Evolutionary conservation across 2,888 invertebrate species (phyloP), one percentile per base, ranked within the genome.

Genomic region (Scaptomyza polygonia): DNA sequence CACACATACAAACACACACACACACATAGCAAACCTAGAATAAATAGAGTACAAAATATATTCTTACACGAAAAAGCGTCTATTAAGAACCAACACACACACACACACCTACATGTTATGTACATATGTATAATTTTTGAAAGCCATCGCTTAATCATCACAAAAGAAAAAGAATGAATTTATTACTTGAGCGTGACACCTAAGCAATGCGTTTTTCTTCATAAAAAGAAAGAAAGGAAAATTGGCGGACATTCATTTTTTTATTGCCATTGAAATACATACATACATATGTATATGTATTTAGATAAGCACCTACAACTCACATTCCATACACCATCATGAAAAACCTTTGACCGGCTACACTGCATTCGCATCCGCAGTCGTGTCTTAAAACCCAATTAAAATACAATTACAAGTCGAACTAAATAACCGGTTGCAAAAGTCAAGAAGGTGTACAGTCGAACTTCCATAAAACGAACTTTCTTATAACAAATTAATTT

Each of bases 71-170:
- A 42, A 30, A 9, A 21, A 25, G 40, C 12, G 30, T 58, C 44
- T 30, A 30, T 25, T 49, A 61, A 18, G 45, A 62, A 11, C 29
- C 2, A 27, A 45, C 7, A 29, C 14, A 14, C 12, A 42, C 1
- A 43, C 0, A 16, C 2, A 11, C 0, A 8, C 12, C 16, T 8
- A 30, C 0, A 8, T 5, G n/a, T n/a, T n/a, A 47, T 5, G 32
- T 4, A 30, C 11, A 4, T 7, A 29, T 16, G 4, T 5, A 7
- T 12, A 18, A 8, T 1, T 16, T 47, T 48, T 57, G 75, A 78
- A 54, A 84, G 87, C 84, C 81, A 82, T 70, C 61, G 62, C 61
- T 61, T n/a, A 81, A 67, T 82, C 68, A 81, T 64, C 73, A 84
- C 5, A 49, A 48, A 32, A 11, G 12, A 6, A 3, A 11, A 16